These are phyloP conservation scores for Medauroidea extradentata DNA, from an alignment of 1,140 invertebrate species.

Conservation along the genomic window DNA sequence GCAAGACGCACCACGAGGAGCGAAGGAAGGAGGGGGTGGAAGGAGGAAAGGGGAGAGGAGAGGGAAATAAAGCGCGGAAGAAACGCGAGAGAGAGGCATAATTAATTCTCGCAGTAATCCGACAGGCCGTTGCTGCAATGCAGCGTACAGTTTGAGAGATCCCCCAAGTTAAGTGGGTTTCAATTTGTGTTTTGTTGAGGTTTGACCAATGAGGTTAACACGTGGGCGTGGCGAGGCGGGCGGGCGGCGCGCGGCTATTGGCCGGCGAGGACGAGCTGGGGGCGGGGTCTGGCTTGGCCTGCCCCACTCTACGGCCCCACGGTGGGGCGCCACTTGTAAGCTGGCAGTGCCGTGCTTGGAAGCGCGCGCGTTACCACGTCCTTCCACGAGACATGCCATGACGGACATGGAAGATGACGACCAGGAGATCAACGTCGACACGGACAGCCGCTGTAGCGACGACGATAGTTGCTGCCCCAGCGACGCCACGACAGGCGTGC, in stretches of 20 bases:
- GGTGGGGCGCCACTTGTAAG: not conserved
- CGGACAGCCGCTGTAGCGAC: slow-evolving; percentile 22
- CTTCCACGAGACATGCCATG: too few species aligned
- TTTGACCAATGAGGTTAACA: slow-evolving; percentile 15
- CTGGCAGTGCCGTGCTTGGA: too few species aligned
- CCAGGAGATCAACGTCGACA: slow-evolving; percentile 34
- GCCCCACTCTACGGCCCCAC: not conserved
- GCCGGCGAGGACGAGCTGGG: not conserved
- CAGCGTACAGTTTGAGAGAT: not conserved
- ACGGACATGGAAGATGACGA: slow-evolving; percentile 21
- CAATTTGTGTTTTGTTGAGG: slow-evolving; percentile 12
- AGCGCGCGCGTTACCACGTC: too few species aligned
- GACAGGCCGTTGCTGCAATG: slow-evolving; percentile 5
- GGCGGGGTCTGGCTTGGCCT: not conserved
- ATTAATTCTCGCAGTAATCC: slow-evolving; percentile 12
- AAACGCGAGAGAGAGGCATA: slow-evolving; percentile 4
- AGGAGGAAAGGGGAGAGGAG: too few species aligned
- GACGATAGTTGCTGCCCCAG: slow-evolving; percentile 6
- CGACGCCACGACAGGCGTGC: slow-evolving; percentile 17
- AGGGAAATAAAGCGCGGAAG: too few species aligned
- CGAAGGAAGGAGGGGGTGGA: too few species aligned
- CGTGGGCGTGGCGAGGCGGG: slow-evolving; percentile 4
- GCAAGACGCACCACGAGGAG: too few species aligned
- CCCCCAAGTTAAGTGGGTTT: slow-evolving; percentile 15
- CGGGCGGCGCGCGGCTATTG: slow-evolving; percentile 6